A percentile compares a stretch with the other conserved stretches of the same genome.
Evolutionary conservation across 2,797 vertebrate genomes (phyloP).

Genomic region (Rhynchonycteris naso): DNA sequence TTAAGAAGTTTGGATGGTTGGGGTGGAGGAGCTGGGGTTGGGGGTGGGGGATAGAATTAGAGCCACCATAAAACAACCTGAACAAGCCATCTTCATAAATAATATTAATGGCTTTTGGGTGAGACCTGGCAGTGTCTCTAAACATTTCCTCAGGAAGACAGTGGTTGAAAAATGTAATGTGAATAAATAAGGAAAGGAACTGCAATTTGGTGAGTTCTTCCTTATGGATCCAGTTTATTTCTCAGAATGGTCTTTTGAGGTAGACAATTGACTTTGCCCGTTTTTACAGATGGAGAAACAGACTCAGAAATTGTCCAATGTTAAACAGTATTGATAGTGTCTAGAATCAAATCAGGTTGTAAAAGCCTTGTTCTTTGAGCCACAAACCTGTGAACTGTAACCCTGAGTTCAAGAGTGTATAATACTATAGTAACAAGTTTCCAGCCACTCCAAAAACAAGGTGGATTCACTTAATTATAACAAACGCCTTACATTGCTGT

Average conservation of each 20-base stretch:
- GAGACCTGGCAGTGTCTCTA: slow-evolving; percentile 54
- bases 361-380: slow-evolving; percentile 54
- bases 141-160: slow-evolving; percentile 71
- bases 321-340: slow-evolving; percentile 40
- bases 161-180: slow-evolving; percentile 63
- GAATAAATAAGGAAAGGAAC: slow-evolving; percentile 68
- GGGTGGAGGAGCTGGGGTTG: background rate
- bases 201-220: slow-evolving; percentile 48
- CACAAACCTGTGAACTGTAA: slow-evolving; percentile 42
- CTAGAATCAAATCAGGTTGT: slow-evolving; percentile 42
- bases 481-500: background rate
- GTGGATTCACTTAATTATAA: background rate
- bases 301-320: background rate
- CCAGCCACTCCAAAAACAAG: slow-evolving; percentile 26
- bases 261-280: slow-evolving; percentile 29
- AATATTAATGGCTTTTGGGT: slow-evolving; percentile 39
- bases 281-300: slow-evolving; percentile 46
- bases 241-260: slow-evolving; percentile 44
- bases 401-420: slow-evolving; percentile 40
- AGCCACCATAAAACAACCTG: slow-evolving; percentile 10
- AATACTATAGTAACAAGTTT: slow-evolving; percentile 42
- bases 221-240: slow-evolving; percentile 35
- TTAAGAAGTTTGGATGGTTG: slow-evolving; percentile 31
- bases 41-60: background rate
- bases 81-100: slow-evolving; percentile 6